phyloP scores from a whole-genome alignment of 2,797 vertebrate species.

The Anas georgica region DNA sequence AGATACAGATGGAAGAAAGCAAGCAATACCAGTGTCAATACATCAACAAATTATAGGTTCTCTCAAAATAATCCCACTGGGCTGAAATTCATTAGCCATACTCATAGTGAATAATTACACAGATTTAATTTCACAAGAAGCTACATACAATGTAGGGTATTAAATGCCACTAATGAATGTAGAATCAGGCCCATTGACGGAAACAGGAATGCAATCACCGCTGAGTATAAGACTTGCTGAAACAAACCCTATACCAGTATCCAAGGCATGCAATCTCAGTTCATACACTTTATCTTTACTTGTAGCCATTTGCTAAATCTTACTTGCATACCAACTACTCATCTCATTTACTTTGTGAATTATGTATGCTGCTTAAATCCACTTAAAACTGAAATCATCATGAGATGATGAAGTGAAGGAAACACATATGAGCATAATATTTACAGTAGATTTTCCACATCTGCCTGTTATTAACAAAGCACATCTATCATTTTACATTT shows the following conservation, averaged over 20 bases:
- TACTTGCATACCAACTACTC: neutral
- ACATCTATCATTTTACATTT: neutral
- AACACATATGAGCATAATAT: neutral
- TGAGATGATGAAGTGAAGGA: neutral
- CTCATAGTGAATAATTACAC: slow-evolving; percentile 1
- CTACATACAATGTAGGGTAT: neutral
- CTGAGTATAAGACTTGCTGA: neutral
- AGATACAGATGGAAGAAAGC: neutral
- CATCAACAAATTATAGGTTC: neutral
- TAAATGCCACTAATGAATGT: neutral
- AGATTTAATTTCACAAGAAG: neutral
- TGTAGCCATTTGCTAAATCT: neutral
- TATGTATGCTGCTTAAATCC: neutral
- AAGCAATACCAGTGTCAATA: neutral
- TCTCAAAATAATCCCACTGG: neutral
- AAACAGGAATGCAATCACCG: neutral
- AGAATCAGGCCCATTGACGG: neutral
- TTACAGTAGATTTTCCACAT: neutral
- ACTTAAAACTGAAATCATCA: neutral
- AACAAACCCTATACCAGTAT: neutral
- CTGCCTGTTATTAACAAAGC: neutral
- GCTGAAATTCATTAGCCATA: slow-evolving; percentile 12
- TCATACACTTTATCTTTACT: neutral
- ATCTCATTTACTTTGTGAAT: neutral
- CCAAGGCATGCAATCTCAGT: neutral